A percentile compares a stretch with the other conserved stretches of the same genome.
These are phyloP conservation scores for Druon quercuslanigerum DNA, from an alignment of 1,140 invertebrate genomes.

Conservation along the genomic window DNA sequence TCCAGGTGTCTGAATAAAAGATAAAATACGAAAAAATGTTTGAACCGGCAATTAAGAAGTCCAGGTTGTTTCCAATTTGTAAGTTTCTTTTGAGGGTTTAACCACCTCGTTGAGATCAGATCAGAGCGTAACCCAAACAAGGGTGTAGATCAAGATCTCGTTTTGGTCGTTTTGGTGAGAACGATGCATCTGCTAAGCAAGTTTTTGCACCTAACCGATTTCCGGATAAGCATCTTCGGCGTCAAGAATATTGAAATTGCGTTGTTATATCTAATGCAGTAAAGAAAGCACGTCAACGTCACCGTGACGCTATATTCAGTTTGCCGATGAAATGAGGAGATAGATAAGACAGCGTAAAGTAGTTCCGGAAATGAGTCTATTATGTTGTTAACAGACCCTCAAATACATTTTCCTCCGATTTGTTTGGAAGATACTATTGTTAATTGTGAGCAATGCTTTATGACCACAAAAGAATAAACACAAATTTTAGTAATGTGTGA, in stretches of 20 bases:
- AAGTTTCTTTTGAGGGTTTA: neutral
- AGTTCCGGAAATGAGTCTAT: slow-evolving; percentile 15
- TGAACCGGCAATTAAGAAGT: slow-evolving; percentile 40
- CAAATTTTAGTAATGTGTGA: too few relatives aligned
- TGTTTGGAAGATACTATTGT: neutral
- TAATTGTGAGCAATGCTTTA: neutral
- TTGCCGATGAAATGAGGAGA: neutral
- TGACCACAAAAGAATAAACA: too few relatives aligned
- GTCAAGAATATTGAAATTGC: slow-evolving; percentile 56
- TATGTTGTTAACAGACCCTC: neutral
- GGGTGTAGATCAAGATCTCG: slow-evolving; percentile 54
- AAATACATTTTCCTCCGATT: neutral
- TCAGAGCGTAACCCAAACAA: slow-evolving; percentile 40
- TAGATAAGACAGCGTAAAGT: slow-evolving; percentile 1
- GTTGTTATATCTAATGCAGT: slow-evolving; percentile 54
- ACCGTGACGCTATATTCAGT: slow-evolving; percentile 41
- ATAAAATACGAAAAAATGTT: neutral
- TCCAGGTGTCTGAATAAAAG: neutral
- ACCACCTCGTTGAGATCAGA: slow-evolving; percentile 10
- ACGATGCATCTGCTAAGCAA: slow-evolving; percentile 62
- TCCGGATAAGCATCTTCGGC: slow-evolving; percentile 61
- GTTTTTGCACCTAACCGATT: slow-evolving; percentile 49
- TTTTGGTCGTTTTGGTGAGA: slow-evolving; percentile 60
- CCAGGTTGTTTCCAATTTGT: slow-evolving; percentile 8
- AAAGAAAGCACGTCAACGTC: slow-evolving; percentile 45